Base-by-base conservation (phyloP, 2,888 invertebrate species). In the Stegana nigrithorax region DNA sequence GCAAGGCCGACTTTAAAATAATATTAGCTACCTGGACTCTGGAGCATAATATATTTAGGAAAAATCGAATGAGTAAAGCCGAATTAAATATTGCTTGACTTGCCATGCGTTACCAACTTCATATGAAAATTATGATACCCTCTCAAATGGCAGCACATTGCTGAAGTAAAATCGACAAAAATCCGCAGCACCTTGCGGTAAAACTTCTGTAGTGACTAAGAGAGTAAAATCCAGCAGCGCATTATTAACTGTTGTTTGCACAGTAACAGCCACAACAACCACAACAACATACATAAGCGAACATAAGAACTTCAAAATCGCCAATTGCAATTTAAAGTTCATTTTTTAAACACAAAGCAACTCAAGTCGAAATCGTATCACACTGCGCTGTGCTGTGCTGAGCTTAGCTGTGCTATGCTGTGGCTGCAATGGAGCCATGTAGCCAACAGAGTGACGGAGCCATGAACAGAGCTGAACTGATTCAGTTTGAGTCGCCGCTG, bases 191-290 rank as follows among this genome's bases (percentile, higher is more conserved):
- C 12, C 7, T 32, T 53, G 53, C 21, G 19, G 53, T 21, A 23
- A 55, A n/a, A n/a, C n/a, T n/a, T n/a, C 50, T 50, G n/a, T 26
- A n/a, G 25, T 12, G 26, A 26, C 42, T 42, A 1, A 42, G 42
- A 47, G 47, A 4, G 23, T 25, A 55, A 36, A 55, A 32, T 32
- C 53, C 53, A 55, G 23, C 53, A 55, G 53, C 23, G 53, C 10
- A 21, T 36, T 55, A 55, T 55, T 55, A 55, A 55, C 53, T 55
- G 53, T 55, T 51, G 14, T 27, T 51, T 32, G 23, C 21, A 47
- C 47, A 47, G n/a, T 12, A 25, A 12, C 4, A 47, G 23, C 23
- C 17, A 17, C 17, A 42, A 4, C 7, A 14, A 51, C 27, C 6
- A 19, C 4, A 17, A 51, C 17, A 17, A 25, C n/a, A 26, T 25